Evolutionary conservation across 1,140 invertebrate species (phyloP), one percentile per base, ranked within the genome.

Genomic region (Cyclargus thomasi): DNA sequence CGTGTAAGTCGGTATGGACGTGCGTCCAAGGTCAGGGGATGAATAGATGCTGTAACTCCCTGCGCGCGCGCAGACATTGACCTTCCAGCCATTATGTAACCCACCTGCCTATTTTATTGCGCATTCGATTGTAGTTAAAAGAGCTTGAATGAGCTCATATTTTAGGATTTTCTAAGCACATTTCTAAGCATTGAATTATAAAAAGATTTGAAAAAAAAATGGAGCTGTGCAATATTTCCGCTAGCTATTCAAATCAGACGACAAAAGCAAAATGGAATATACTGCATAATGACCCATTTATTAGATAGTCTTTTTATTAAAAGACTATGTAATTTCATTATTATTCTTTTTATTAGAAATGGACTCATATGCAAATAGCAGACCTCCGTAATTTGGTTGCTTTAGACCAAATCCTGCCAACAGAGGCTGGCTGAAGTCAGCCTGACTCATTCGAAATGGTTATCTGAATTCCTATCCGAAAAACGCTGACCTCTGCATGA

Each of bases 21-120:
- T 74, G 80, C 75, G 70, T 67, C 65, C 79, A 81, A 87, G 82
- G 83, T 78, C 74, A 75, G 69, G 76, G 39, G 80, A 78, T 80
- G 76, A 79, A 78, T 71, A 69, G 70, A 69, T 64, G 68, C 70
- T 65, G 55, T 71, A 63, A 47, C 62, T 70, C 72, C 70, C 71
- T 74, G 74, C 69, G 66, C 65, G 53, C 62, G 71, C 74, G 73
- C 71, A 72, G 10, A 47, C 39, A 47, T 47, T 47, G 39, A 47
- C 39, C 39, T 47, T 47, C 39, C 39, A 47, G 39, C 14, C 39
- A 14, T 47, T 47, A 47, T 14, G 39, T 47, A 47, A 47, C 39
- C 39, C 39, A 47, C 39, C 39, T 47, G 39, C 39, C 67, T 71
- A 71, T 71, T 69, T 22, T 64, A 68, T 47, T 47, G 14, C 39